phyloP scores from a whole-genome alignment of 2,888 invertebrate genomes.

The Agrenia bidenticulata region DNA sequence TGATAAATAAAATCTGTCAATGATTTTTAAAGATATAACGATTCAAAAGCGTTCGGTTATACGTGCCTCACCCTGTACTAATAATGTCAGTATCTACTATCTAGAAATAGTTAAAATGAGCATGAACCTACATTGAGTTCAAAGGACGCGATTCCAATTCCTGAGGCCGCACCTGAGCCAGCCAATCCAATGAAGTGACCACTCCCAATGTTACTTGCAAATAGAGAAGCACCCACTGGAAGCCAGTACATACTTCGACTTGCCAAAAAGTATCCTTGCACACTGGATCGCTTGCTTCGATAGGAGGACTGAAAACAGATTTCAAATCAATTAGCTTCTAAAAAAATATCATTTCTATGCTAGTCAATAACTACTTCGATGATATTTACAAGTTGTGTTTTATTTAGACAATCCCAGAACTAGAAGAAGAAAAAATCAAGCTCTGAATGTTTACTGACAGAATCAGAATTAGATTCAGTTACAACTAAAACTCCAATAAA shows the following conservation, averaged over 20 bases:
- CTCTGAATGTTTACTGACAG: background rate
- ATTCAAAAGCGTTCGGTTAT: no score
- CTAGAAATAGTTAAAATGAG: no score
- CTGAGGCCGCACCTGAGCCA: slow-evolving; percentile 59
- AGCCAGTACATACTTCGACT: slow-evolving; percentile 60
- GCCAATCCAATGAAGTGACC: slow-evolving; percentile 61
- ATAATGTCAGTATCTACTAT: no score
- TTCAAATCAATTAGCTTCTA: no score
- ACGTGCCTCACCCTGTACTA: no score
- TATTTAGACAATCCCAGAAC: background rate
- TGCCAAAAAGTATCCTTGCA: slow-evolving; percentile 59
- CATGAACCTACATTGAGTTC: slow-evolving; percentile 59
- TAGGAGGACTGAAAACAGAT: slow-evolving; percentile 53
- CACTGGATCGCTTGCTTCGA: slow-evolving; percentile 52
- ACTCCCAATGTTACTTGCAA: slow-evolving; percentile 60
- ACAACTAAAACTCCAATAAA: background rate
- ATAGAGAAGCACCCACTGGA: slow-evolving; percentile 60
- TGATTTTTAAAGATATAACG: no score
- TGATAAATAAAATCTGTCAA: no score
- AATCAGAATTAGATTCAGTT: background rate
- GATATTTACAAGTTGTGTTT: background rate
- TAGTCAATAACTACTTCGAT: no score
- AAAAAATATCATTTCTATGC: no score
- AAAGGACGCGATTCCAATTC: slow-evolving; percentile 60
- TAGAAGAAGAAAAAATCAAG: no score